Conservation (phyloP, 2,113 vertebrate species). For the Callorhinus ursinus region DNA sequence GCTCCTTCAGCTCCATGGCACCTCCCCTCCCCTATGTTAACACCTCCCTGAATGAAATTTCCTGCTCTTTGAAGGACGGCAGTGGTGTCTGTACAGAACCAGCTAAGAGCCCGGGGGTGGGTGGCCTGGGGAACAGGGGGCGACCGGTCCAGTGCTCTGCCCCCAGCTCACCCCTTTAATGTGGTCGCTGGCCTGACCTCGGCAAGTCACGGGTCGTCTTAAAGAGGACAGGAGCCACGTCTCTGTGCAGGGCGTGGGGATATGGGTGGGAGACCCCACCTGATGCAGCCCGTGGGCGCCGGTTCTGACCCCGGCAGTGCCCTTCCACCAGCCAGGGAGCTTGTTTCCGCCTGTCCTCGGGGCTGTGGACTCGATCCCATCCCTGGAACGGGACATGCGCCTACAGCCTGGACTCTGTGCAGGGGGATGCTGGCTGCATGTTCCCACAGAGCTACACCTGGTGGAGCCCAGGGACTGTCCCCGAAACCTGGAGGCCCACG, state of each 20-base stretch:
- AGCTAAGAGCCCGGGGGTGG: not conserved
- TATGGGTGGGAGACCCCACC: not conserved
- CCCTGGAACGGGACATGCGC: rapidly evolving
- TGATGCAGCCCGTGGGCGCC: rapidly evolving
- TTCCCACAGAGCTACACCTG: not conserved
- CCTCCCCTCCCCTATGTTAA: not conserved
- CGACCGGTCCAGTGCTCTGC: too few species aligned
- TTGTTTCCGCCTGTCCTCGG: not conserved
- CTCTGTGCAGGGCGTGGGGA: not conserved
- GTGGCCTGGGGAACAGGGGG: not conserved
- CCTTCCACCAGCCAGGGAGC: not conserved
- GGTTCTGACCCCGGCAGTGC: too few species aligned
- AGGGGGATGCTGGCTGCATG: not conserved
- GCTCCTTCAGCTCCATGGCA: not conserved
- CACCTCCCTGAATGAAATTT: not conserved
- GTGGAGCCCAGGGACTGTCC: not conserved
- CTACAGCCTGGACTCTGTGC: not conserved
- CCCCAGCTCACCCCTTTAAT: not conserved
- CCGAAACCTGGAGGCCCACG: not conserved
- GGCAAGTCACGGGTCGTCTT: not conserved
- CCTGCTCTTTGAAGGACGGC: rapidly evolving
- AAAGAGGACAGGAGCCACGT: not conserved
- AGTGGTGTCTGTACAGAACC: not conserved
- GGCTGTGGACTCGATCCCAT: not conserved
- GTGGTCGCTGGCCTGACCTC: not conserved